A percentile compares a stretch with the other conserved stretches of the same genome.
These are phyloP conservation scores for Dorcus parallelipipedus DNA, from an alignment of 2,888 invertebrate species.

Conservation along the genomic window DNA sequence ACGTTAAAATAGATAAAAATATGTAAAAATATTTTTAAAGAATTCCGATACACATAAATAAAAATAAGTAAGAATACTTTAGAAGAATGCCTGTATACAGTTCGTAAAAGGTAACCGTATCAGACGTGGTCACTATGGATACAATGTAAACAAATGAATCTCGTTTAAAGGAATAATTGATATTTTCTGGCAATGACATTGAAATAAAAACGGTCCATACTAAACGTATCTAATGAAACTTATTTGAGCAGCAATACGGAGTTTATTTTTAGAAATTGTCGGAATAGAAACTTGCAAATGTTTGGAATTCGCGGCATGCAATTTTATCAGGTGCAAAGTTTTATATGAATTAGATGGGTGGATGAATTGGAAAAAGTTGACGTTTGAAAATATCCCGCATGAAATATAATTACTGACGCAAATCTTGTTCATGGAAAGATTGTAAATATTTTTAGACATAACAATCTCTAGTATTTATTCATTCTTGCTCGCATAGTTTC, in stretches of 20 bases:
- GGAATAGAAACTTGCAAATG: neutral
- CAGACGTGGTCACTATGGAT: no score
- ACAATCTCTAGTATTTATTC: constrained; percentile 41
- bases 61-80: no score
- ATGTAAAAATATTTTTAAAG: no score
- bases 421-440: constrained; percentile 41
- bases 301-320: neutral
- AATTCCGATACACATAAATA: neutral
- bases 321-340: neutral
- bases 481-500: constrained; percentile 53
- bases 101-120: no score
- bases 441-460: constrained; percentile 47
- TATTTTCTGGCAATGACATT: no score
- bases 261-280: neutral
- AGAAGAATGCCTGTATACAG: no score
- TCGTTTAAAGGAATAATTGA: no score
- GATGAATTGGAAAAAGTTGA: constrained; percentile 3
- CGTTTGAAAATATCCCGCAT: constrained; percentile 16
- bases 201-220: no score
- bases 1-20: neutral
- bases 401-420: constrained; percentile 32
- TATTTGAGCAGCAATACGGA: no score
- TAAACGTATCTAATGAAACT: no score
- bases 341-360: neutral
- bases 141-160: no score